Conservation (phyloP, 2,113 vertebrate genomes). For the Strix uralensis region DNA sequence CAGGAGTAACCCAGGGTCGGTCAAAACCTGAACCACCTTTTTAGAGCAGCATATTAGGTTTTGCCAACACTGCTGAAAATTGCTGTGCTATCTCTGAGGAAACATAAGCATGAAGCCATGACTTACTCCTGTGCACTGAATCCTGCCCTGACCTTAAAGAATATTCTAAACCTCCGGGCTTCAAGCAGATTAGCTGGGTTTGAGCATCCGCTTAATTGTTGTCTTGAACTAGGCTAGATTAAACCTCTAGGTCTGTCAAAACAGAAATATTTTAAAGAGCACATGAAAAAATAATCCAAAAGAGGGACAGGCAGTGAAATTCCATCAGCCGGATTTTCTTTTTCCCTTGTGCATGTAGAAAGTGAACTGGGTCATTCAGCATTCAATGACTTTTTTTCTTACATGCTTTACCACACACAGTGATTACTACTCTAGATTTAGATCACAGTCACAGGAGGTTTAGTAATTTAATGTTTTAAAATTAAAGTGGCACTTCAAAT, state of each 20-base stretch:
- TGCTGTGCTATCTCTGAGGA: neutral
- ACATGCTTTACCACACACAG: neutral
- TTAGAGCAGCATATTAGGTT: neutral
- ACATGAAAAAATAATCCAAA: slow-evolving; percentile 1
- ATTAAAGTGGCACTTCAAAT: slow-evolving; percentile 36
- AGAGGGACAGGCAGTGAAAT: neutral
- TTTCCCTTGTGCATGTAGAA: neutral
- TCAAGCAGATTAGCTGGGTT: slow-evolving; percentile 10
- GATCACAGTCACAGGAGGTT: neutral
- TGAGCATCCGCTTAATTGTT: neutral
- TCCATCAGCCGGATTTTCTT: neutral
- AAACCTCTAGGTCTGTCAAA: neutral
- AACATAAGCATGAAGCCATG: neutral
- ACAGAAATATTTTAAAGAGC: neutral
- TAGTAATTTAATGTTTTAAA: slow-evolving; percentile 51
- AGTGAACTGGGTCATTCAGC: slow-evolving; percentile 17
- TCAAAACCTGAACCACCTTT: neutral
- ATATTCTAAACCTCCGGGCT: neutral
- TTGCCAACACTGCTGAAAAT: neutral
- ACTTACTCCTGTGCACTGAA: neutral
- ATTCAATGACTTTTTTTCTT: neutral
- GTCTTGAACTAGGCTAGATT: slow-evolving; percentile 9
- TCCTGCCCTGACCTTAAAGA: neutral
- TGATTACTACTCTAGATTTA: neutral
- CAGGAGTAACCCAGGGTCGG: accelerated